phyloP scores from a whole-genome alignment of 92 coral and sea anemone species.

The Phenganax marumi region DNA sequence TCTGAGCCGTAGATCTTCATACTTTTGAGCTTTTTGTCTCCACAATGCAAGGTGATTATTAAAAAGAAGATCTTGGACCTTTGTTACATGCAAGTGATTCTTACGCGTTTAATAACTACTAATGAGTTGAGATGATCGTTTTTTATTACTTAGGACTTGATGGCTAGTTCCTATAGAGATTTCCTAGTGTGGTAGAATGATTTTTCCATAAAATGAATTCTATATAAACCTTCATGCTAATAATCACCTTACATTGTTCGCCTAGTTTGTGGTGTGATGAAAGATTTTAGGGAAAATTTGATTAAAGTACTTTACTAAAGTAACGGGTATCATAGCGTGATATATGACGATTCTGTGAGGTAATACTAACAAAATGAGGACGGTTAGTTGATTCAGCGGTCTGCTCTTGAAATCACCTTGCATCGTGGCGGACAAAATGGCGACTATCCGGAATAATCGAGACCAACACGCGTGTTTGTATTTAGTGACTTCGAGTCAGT shows the following conservation, averaged over 20 bases:
- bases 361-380: not conserved
- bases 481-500: slow-evolving; percentile 92
- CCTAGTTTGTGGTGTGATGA: not conserved
- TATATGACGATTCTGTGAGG: not conserved
- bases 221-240: slow-evolving; percentile 1
- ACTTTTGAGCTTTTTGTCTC: slow-evolving; percentile 11
- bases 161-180: no score
- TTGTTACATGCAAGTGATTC: not conserved
- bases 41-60: slow-evolving; percentile 53
- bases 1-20: not conserved
- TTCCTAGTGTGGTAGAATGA: no score
- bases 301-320: no score
- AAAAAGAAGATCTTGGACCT: not conserved
- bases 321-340: no score
- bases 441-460: slow-evolving; percentile 8
- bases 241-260: slow-evolving; percentile 20
- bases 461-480: slow-evolving; percentile 25
- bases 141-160: no score
- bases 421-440: slow-evolving; percentile 39
- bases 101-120: not conserved
- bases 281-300: not conserved
- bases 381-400: not conserved
- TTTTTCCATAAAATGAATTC: not conserved
- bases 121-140: not conserved
- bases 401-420: slow-evolving; percentile 37